Evolutionary conservation across 2,888 invertebrate species (phyloP), one percentile per base, ranked within the genome.

Genomic region (Psylliodes chrysocephalus): DNA sequence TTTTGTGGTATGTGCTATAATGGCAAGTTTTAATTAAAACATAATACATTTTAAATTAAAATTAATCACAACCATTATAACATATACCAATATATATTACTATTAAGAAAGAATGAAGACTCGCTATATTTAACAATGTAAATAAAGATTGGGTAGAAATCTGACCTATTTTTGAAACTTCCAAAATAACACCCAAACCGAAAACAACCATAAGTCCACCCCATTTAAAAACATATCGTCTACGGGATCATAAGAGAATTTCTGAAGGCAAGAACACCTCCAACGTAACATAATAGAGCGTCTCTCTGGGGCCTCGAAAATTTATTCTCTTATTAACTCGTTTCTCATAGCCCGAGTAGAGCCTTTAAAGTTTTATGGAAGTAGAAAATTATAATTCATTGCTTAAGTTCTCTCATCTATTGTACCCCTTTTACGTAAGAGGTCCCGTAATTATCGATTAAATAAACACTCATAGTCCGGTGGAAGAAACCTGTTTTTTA

Each of bases 311-410:
- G 55, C 33, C 30, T 12, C 19, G 18, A 44, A 55, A 55, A 55
- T 55, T 55, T 46, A 55, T 55, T 46, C 33, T 55, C 22, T 55
- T 55, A 55, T 44, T 42, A 55, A 55, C 54, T 44, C 55, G 44
- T 46, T 55, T 17, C 46, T 18, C 14, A 42, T 42, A 14, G 17
- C 19, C 30, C 15, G 2, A 2, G 18, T 18, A 18, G 42, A 42
- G 18, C 44, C 19, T 44, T 44, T 42, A 54, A 54, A 54, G 54
- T 54, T 55, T 55, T 55, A 55, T 55, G 55, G 30, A 46, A 22
- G 44, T 14, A 8, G 33, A 55, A 55, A 55, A 55, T 55, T 44
- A 46, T 55, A 55, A 55, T 55, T 55, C 44, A 55, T 55, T 30
- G 40, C 33, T 33, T 44, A 55, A 44, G 55, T 55, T 55, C 19